Percentiles rank a stretch among this genome's conserved stretches.
Evolutionary conservation across 1,140 invertebrate genomes (phyloP).

Genomic region (Drosophila ananassae): DNA sequence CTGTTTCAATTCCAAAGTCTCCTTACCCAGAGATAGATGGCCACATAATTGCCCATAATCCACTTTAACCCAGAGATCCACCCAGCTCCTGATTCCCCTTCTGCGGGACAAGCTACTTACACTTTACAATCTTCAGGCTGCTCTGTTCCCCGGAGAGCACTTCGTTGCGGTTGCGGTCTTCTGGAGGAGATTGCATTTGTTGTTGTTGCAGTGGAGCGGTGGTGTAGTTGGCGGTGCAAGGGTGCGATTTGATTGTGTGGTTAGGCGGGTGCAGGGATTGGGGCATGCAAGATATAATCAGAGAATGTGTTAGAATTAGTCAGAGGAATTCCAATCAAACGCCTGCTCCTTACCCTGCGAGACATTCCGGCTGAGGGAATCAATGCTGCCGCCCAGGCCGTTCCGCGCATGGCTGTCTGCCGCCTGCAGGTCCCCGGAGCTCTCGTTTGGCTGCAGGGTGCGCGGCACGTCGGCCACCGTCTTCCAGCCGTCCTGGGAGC

Average conservation of each 20-base stretch:
- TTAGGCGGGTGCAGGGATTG: slow-evolving; percentile 40
- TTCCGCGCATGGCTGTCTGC: slow-evolving; percentile 66
- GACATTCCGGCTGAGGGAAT: slow-evolving; percentile 80
- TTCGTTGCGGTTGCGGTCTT: slow-evolving; percentile 60
- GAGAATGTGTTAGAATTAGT: slow-evolving; percentile 1
- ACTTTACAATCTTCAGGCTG: slow-evolving; percentile 71
- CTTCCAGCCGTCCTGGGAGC: slow-evolving; percentile 84
- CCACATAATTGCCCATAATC: not conserved
- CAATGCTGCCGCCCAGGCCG: slow-evolving; percentile 75
- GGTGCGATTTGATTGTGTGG: slow-evolving; percentile 43
- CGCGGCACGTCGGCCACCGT: slow-evolving; percentile 69
- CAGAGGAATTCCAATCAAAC: not conserved
- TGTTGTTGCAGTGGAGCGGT: not conserved
- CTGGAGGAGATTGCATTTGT: slow-evolving; percentile 45
- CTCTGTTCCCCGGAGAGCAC: slow-evolving; percentile 44
- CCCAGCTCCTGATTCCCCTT: not conserved
- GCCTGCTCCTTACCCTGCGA: slow-evolving; percentile 71
- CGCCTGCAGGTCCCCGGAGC: slow-evolving; percentile 74
- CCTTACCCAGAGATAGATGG: not conserved
- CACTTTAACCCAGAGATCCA: slow-evolving; percentile 5
- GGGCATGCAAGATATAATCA: slow-evolving; percentile 51
- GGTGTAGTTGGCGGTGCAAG: slow-evolving; percentile 43
- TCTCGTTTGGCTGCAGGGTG: slow-evolving; percentile 79
- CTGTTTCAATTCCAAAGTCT: too few relatives aligned
- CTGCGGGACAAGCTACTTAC: slow-evolving; percentile 59